Base-by-base conservation (phyloP, 1,140 invertebrate species). In the Conus betulinus region DNA sequence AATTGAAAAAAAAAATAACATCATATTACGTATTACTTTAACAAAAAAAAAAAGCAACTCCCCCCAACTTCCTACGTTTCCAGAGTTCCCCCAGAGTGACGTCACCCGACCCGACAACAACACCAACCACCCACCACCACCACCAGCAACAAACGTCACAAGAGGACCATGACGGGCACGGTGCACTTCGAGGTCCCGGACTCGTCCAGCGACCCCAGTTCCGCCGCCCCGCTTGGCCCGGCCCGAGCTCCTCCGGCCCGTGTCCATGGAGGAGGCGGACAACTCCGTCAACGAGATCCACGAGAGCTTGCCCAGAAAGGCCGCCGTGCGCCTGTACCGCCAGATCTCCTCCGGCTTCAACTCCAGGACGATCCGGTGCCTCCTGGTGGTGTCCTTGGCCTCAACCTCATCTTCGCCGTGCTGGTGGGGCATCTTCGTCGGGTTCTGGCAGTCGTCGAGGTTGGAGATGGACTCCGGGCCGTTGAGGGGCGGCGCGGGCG, bases 221-320 rank as follows among this genome's bases (percentile, higher is more conserved):
- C 23, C 25, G 39, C 23, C 63, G 8, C 27, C 10, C 13, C 67
- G 57, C 57, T 17, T 10, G 57, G 23, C 67, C 1, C 39, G 71
- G 1, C 39, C 63, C 39, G 13, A 13, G 7, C 85, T 87, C 53
- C 51, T 55, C 25, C 71, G 85, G 0, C 52, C 71, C 4, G 85
- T 79, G 20, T 79, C 85, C 71, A 87, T 79, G 85, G 85, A 87
- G 53, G 85, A 79, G 53, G 85, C 85, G 23, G 85, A 87, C 51
- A 87, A 87, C 53, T 79, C 71, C 74, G 85, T 87, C n/a, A 87
- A 87, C 71, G 85, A 87, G 53, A 87, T 79, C 71, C 85, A 87
- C 74, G 85, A 87, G 23, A 55, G 51, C 7, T 25, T 87, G 5
- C 85, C 85, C 4, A 6, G 85, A 17, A 74, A 74, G 15, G 85